phyloP scores from a whole-genome alignment of 2,888 invertebrate species.

The Chironomus tentans region DNA sequence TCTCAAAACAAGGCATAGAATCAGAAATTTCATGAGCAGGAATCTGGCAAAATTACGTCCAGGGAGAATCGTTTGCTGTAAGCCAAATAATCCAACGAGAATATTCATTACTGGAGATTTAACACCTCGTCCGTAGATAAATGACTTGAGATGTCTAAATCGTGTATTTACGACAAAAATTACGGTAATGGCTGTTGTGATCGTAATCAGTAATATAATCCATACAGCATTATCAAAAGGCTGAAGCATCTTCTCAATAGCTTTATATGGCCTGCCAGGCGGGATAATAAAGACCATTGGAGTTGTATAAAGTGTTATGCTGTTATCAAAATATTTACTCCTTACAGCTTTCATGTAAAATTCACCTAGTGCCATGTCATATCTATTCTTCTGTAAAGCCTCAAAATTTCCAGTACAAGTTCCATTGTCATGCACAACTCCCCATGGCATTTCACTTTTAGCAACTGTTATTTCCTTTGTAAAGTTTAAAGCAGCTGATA shows the following conservation, averaged over 20 bases:
- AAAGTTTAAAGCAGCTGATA: neutral
- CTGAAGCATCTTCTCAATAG: neutral
- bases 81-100: neutral
- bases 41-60: neutral
- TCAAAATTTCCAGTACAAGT: neutral
- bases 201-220: neutral
- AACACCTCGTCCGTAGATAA: neutral
- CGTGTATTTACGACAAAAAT: neutral
- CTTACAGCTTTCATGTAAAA: neutral
- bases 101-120: neutral
- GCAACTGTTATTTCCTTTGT: neutral
- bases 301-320: neutral
- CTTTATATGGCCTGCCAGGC: neutral
- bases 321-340: neutral
- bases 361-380: neutral
- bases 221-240: neutral
- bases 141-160: neutral
- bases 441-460: neutral
- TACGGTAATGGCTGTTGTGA: neutral
- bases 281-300: neutral
- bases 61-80: neutral
- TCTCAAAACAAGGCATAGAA: neutral
- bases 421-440: neutral
- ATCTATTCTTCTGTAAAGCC: neutral
- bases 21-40: neutral